Evolutionary conservation across 2,113 vertebrate species (phyloP).

Genomic region (Oceanodroma tethys): DNA sequence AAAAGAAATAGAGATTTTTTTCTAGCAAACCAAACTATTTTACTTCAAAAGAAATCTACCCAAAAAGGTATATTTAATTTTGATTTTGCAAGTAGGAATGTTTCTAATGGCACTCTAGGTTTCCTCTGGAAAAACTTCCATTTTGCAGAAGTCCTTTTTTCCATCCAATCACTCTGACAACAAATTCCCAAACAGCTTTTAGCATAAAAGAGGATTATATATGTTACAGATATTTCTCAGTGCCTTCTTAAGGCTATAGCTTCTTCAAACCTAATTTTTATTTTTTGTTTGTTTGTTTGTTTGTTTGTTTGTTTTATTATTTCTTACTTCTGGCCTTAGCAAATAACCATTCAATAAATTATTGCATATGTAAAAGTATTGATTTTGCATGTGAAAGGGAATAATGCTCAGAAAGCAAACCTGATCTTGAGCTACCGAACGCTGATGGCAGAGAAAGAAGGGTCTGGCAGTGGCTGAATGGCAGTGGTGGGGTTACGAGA

Average conservation of each 20-base stretch:
- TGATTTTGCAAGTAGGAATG: background rate
- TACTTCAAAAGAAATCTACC: background rate
- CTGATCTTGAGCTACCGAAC: background rate
- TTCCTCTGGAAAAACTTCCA: background rate
- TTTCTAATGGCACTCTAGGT: background rate
- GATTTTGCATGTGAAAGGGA: background rate
- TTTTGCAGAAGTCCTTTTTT: background rate
- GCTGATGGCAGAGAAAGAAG: background rate
- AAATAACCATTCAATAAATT: background rate
- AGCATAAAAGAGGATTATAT: background rate
- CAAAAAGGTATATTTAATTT: background rate
- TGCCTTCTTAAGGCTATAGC: background rate
- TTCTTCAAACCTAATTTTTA: background rate
- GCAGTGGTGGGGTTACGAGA: no score
- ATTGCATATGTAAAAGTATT: background rate
- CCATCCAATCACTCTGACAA: background rate
- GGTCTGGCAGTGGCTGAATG: background rate
- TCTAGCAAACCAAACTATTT: background rate
- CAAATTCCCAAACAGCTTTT: background rate
- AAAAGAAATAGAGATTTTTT: background rate
- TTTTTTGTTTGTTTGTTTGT: no score
- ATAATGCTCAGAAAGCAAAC: background rate
- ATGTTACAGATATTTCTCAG: background rate
- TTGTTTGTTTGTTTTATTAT: background rate
- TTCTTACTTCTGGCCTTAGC: background rate